phyloP scores from a whole-genome alignment of 2,888 invertebrate genomes.

The Pelosia muscerda region DNA sequence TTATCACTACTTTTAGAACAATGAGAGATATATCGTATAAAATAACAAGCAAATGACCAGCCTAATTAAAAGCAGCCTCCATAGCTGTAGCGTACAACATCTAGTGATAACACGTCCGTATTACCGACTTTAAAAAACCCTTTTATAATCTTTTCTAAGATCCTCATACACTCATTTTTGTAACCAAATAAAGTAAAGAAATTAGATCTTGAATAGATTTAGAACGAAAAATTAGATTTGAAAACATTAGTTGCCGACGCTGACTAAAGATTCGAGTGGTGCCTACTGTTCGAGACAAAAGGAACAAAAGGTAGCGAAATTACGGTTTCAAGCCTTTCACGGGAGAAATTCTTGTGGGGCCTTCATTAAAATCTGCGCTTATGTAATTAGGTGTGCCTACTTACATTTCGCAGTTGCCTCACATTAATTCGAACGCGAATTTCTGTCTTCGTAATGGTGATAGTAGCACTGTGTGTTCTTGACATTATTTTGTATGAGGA shows the following conservation, averaged over 20 bases:
- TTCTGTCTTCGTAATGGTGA: constrained; percentile 13
- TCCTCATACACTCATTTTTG: not conserved
- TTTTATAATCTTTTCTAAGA: too few species aligned
- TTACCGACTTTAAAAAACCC: not conserved
- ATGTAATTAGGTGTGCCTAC: constrained; percentile 59
- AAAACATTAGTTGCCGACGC: constrained; percentile 47
- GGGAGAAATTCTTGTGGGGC: constrained; percentile 59
- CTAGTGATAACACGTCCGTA: not conserved
- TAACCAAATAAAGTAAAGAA: not conserved
- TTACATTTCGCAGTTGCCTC: constrained; percentile 47
- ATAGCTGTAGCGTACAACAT: not conserved
- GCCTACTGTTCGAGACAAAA: constrained; percentile 62
- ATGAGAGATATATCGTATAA: too few species aligned
- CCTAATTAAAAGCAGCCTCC: not conserved
- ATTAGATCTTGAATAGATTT: constrained; percentile 23
- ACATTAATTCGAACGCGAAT: constrained; percentile 33
- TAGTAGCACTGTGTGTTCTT: not conserved
- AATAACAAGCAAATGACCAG: not conserved
- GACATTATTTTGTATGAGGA: too few species aligned
- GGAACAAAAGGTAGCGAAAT: constrained; percentile 69
- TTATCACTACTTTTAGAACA: too few species aligned
- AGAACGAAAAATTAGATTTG: constrained; percentile 20
- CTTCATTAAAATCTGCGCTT: constrained; percentile 69
- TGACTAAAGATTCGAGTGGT: constrained; percentile 54
- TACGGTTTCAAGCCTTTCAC: constrained; percentile 68